These are phyloP conservation scores for Trididemnum miniatum DNA, from an alignment of 23 tunicate genomes.

Conservation along the genomic window DNA sequence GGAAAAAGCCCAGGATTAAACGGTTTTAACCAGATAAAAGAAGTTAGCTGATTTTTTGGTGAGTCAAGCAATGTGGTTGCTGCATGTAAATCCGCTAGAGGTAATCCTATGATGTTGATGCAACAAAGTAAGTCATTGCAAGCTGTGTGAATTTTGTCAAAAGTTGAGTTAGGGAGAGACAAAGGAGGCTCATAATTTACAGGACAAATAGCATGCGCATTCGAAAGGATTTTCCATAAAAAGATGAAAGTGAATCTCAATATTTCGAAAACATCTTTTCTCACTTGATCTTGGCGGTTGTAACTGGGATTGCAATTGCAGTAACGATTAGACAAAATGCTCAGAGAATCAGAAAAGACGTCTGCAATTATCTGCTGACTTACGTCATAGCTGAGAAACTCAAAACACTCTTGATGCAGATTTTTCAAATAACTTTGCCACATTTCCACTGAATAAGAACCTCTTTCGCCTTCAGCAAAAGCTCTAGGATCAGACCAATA, in stretches of 20 bases:
- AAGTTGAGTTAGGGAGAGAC: background rate
- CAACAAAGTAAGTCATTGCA: constrained; percentile 46
- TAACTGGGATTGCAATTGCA: constrained; percentile 47
- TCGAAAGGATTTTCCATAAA: constrained; percentile 31
- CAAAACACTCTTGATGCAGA: constrained; percentile 1
- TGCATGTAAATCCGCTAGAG: constrained; percentile 6
- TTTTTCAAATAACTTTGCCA: constrained; percentile 43
- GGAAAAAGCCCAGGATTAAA: constrained; percentile 37
- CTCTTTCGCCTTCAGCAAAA: constrained; percentile 61
- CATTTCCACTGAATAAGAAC: constrained; percentile 59
- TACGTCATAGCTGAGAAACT: background rate
- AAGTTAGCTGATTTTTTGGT: background rate
- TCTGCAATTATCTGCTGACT: constrained; percentile 29
- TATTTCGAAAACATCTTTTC: constrained; percentile 43
- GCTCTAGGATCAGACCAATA: constrained; percentile 69
- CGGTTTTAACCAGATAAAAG: constrained; percentile 28
- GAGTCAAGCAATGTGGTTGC: background rate
- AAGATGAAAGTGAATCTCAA: constrained; percentile 11
- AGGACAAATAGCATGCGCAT: constrained; percentile 24
- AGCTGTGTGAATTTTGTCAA: constrained; percentile 38
- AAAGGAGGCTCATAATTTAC: background rate
- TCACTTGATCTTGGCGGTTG: constrained; percentile 53
- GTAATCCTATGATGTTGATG: constrained; percentile 11
- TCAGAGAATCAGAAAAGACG: constrained; percentile 39
- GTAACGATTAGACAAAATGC: constrained; percentile 50